These are phyloP conservation scores for Meteorus sp. DNA, from an alignment of 1,140 invertebrate species.

Conservation along the genomic window DNA sequence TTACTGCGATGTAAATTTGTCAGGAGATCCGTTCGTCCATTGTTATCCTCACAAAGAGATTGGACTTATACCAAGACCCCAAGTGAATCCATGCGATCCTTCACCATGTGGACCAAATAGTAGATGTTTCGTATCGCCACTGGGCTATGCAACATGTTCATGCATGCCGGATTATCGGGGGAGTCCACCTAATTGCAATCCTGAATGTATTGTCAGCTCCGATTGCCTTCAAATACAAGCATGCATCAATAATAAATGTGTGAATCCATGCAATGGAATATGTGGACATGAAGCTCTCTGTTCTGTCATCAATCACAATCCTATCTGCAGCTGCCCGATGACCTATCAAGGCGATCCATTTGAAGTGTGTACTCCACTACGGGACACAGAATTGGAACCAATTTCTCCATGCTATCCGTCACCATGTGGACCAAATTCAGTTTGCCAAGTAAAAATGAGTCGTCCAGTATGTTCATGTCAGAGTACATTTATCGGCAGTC, in stretches of 20 bases:
- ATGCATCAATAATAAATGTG: constrained; percentile 77
- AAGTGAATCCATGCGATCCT: constrained; percentile 59
- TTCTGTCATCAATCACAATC: constrained; percentile 79
- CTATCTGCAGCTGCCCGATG: constrained; percentile 76
- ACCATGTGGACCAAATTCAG: constrained; percentile 83
- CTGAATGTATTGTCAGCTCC: constrained; percentile 78
- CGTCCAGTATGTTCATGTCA: constrained; percentile 78
- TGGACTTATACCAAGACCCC: constrained; percentile 20
- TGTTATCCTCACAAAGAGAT: constrained; percentile 63
- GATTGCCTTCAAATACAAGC: constrained; percentile 77
- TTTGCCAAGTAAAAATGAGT: constrained; percentile 78
- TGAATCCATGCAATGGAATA: constrained; percentile 75
- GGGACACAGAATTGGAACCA: constrained; percentile 46
- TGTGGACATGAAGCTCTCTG: constrained; percentile 77
- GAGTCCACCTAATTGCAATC: constrained; percentile 76
- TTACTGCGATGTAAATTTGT: constrained; percentile 70
- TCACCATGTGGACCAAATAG: constrained; percentile 80
- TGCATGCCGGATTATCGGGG: constrained; percentile 80
- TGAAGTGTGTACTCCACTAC: constrained; percentile 65
- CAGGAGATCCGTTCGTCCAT: constrained; percentile 77
- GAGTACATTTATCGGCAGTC: constrained; percentile 73
- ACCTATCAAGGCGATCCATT: constrained; percentile 81
- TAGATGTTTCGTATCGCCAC: constrained; percentile 70
- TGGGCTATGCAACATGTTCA: constrained; percentile 76
- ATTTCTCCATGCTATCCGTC: constrained; percentile 72